Base-by-base conservation (phyloP, 2,113 vertebrate genomes). In the Lampris incognitus region DNA sequence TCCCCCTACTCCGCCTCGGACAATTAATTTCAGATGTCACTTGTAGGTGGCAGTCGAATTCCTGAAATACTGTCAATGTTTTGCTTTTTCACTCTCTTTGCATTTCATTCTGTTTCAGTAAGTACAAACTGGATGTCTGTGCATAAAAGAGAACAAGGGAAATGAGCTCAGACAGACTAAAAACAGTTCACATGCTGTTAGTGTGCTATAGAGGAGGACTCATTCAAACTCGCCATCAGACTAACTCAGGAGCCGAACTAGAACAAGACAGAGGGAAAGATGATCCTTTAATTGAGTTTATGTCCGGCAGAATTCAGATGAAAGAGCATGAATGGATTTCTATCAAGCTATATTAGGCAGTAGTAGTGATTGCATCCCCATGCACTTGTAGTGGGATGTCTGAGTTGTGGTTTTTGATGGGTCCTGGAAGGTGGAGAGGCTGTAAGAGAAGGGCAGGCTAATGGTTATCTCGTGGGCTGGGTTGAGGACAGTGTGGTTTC, bases 21-120 rank as follows among this genome's bases (percentile, higher is more conserved):
- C 66, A 79, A 87, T 92, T 91, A 56, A 88, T 83, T 89, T 90
- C 86, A 89, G 84, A 88, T 87, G 90, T 88, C 78, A 76, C 74
- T 85, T 69, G 82, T 86, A 86, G 83, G 74, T 85, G 75, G 76
- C 57, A 72, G 69, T 42, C 51, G 66, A 87, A 90, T 89, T 89
- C 84, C 73, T 78, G 69, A 87, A 84, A 84, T 89, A 67, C 67
- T 79, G 54, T 52, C 63, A 61, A 61, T 61, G 63, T 60, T 69
- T 72, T 66, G 37, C 54, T 72, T 36, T 41, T 39, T 77, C 54
- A 5, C 36, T 42, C 24, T 40, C 52, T 5, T n/a, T 63, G 13
- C 11, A 13, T 1, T 40, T 57, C 62, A 78, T 73, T 85, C 69
- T 85, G 69, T 86, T 82, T 72, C 82, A 84, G 62, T 78, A 83